phyloP scores from a whole-genome alignment of 64 coral and sea anemone genomes.

The Stichodactyla mertensii region DNA sequence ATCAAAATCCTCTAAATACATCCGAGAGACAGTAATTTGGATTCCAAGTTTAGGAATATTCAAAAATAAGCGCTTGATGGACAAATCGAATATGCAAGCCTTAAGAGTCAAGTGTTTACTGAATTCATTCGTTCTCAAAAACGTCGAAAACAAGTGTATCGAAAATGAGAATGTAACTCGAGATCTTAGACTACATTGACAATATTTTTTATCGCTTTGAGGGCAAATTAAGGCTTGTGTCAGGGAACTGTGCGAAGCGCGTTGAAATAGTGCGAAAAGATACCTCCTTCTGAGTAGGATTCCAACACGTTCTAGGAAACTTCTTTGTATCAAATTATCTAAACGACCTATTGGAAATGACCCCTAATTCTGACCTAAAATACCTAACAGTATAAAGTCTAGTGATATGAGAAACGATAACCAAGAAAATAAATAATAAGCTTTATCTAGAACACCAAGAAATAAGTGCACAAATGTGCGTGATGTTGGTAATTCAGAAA shows the following conservation, averaged over 20 bases:
- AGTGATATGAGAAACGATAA: not conserved
- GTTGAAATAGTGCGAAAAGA: not conserved
- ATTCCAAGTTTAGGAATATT: not conserved
- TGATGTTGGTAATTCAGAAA: not conserved
- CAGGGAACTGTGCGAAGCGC: not conserved
- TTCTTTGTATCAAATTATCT: conserved; percentile 2
- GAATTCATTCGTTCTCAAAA: not conserved
- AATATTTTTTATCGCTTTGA: not conserved
- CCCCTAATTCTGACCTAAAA: conserved; percentile 1
- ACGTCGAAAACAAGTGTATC: not conserved
- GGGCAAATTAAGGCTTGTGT: not conserved
- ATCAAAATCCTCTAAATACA: not conserved
- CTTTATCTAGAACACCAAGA: not conserved
- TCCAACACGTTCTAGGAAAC: conserved; percentile 10
- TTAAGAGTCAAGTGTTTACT: not conserved
- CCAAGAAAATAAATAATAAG: not conserved
- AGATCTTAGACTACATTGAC: not conserved
- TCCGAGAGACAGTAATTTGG: not conserved
- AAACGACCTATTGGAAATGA: not conserved
- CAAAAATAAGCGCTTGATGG: not conserved
- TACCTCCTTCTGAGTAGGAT: not conserved
- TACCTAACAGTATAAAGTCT: not conserved
- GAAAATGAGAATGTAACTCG: not conserved
- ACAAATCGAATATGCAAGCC: not conserved
- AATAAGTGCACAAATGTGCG: not conserved